Evolutionary conservation across 2,797 vertebrate species (phyloP), one percentile per base, ranked within the genome.

Genomic region (Salarias fasciatus): DNA sequence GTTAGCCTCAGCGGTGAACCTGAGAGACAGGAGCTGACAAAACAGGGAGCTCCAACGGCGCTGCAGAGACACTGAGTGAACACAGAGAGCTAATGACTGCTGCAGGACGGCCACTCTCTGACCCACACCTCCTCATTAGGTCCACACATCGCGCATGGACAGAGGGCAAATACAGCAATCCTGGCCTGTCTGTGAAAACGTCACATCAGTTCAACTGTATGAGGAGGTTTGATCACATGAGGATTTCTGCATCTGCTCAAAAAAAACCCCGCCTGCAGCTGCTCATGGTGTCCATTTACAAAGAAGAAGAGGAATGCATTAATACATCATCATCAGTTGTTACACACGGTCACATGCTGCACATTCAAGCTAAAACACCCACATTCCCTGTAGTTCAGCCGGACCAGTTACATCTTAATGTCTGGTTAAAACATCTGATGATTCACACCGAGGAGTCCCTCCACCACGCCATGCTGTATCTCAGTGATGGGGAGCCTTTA

Each of bases 21-120:
- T 56, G 43, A 53, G 82, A 84, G 79, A 89, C 82, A 88, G 80
- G 63, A 88, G 65, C 64, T 79, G 81, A 83, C 83, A 88, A 84
- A 85, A 89, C 72, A 85, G 45, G 67, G 53, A 67, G 51, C 47
- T 68, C 54, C 38, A 70, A 41, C 61, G 55, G 38, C 61, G 52
- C 57, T 48, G 59, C 43, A 60, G 49, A 30, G 41, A 69, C 40
- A 67, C 69, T 5, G 37, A 5, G 10, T 37, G 10, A 35, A 58
- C 9, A 47, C 9, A 66, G 69, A 63, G 35, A 53, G 52, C 56
- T 82, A 82, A 85, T 82, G 81, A 62, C 59, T 76, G 77, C 65
- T 79, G 41, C 6, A 52, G n/a, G n/a, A n/a, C n/a, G n/a, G n/a
- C n/a, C n/a, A n/a, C n/a, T n/a, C n/a, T n/a, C n/a, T n/a, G n/a